phyloP scores from a whole-genome alignment of 2,888 invertebrate species.

The Cremastobaeus sp. region DNA sequence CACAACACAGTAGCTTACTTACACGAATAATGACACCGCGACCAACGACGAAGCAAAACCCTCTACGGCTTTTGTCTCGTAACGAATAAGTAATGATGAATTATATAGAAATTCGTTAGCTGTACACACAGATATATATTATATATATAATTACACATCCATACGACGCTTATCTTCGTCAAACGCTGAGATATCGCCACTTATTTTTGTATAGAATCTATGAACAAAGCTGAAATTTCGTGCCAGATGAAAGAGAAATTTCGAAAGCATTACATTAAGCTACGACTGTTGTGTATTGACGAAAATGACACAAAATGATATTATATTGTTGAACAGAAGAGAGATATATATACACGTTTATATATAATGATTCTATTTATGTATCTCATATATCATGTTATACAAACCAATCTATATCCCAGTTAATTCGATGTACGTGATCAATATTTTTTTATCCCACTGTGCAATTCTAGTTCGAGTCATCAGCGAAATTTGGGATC shows the following conservation, averaged over 20 bases:
- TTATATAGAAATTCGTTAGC: constrained; percentile 29
- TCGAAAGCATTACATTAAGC: constrained; percentile 62
- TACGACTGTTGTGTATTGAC: constrained; percentile 51
- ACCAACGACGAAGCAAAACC: constrained; percentile 40
- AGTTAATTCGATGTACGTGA: constrained; percentile 26
- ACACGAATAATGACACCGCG: constrained; percentile 25
- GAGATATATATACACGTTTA: constrained; percentile 31
- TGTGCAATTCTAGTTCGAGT: constrained; percentile 8
- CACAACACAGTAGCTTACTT: constrained; percentile 30
- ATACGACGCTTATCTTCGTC: constrained; percentile 61
- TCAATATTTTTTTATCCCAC: constrained; percentile 34
- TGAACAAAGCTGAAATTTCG: constrained; percentile 71
- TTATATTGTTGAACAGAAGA: constrained; percentile 44
- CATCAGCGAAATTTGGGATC: constrained; percentile 3
- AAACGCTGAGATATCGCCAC: constrained; percentile 71
- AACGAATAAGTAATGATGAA: constrained; percentile 28
- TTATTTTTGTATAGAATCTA: constrained; percentile 77
- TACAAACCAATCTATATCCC: constrained; percentile 31
- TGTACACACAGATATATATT: not conserved
- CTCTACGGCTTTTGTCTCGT: constrained; percentile 36
- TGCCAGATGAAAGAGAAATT: constrained; percentile 69
- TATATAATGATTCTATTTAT: constrained; percentile 55
- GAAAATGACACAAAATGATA: constrained; percentile 42
- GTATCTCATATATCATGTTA: constrained; percentile 34
- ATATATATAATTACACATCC: constrained; percentile 7